Evolutionary conservation across 2,113 vertebrate species (phyloP).

Genomic region (Fulmarus glacialis): DNA sequence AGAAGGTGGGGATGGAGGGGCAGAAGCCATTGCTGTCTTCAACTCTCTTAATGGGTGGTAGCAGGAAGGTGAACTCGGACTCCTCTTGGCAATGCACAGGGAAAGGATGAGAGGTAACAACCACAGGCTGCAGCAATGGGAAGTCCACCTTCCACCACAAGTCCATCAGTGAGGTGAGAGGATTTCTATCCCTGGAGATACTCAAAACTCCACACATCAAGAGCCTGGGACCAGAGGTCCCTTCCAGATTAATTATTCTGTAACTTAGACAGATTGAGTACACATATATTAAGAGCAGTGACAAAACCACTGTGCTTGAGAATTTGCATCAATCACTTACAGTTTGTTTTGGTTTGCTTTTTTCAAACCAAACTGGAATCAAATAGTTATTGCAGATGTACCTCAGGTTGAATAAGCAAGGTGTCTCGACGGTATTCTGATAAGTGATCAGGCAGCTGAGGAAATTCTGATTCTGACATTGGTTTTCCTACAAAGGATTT

Average conservation of each 20-base stretch:
- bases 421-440: slow-evolving; percentile 70
- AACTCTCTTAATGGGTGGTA: neutral
- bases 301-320: neutral
- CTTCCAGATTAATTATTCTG: neutral
- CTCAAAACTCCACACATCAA: neutral
- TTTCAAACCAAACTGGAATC: neutral
- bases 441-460: slow-evolving; percentile 74
- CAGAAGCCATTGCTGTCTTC: neutral
- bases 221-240: neutral
- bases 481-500: slow-evolving; percentile 68
- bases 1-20: neutral
- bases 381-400: neutral
- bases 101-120: neutral
- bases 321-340: neutral
- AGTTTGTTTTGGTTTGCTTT: neutral
- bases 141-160: neutral
- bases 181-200: neutral
- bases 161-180: neutral
- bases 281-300: neutral
- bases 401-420: slow-evolving; percentile 81
- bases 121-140: neutral
- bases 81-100: neutral
- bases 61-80: neutral
- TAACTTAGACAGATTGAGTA: neutral
- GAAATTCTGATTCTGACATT: slow-evolving; percentile 39